Evolutionary conservation across 2,888 invertebrate species (phyloP).

Genomic region (Argynnis bischoffii): DNA sequence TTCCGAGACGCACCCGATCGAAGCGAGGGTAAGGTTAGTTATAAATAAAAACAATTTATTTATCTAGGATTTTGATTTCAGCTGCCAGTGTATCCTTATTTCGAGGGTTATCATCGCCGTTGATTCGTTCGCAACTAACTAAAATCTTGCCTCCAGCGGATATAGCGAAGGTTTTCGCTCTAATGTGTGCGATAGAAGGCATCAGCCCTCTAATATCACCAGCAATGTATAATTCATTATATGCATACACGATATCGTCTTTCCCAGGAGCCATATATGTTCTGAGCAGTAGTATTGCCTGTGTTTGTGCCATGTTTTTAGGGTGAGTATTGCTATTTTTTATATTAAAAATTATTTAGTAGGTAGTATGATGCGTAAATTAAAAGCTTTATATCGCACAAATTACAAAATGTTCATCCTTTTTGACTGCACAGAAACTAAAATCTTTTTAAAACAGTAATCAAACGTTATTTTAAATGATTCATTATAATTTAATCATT

Average conservation of each 20-base stretch:
- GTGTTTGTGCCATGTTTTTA: conserved; percentile 68
- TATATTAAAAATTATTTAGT: background rate
- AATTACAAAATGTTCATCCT: no score
- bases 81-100: conserved; percentile 76
- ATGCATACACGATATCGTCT: conserved; percentile 78
- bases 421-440: no score
- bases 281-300: conserved; percentile 74
- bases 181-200: conserved; percentile 86
- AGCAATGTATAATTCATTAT: conserved; percentile 85
- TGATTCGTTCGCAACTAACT: conserved; percentile 83
- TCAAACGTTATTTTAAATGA: no score
- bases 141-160: conserved; percentile 83
- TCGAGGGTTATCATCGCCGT: conserved; percentile 79
- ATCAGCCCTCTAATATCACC: conserved; percentile 83
- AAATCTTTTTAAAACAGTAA: no score
- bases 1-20: no score
- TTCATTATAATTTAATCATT: no score
- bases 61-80: conserved; percentile 47
- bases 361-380: no score
- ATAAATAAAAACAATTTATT: background rate
- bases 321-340: conserved; percentile 69
- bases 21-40: background rate
- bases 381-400: no score
- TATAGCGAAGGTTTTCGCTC: conserved; percentile 86
- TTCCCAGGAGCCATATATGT: conserved; percentile 84